These are phyloP conservation scores for Umimayanthus chanpuru DNA, from an alignment of 92 coral and sea anemone species.

Conservation along the genomic window DNA sequence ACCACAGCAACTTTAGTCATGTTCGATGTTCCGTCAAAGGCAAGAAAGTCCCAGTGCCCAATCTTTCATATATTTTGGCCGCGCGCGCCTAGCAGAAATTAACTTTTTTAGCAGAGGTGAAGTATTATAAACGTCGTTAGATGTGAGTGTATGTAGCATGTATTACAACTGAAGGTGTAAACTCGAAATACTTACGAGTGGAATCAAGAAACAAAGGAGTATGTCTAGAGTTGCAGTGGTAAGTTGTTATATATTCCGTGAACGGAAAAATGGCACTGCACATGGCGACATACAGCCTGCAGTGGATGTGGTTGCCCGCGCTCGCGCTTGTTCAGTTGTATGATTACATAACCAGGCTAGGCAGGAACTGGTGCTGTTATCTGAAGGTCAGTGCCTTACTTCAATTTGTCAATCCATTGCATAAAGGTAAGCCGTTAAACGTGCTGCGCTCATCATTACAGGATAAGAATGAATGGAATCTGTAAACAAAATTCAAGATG, in stretches of 20 bases:
- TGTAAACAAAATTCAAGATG: too few species aligned
- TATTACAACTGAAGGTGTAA: too few species aligned
- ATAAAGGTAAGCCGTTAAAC: too few species aligned
- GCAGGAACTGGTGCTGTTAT: neutral
- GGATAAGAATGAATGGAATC: too few species aligned
- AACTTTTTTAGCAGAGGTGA: too few species aligned
- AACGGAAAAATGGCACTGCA: neutral
- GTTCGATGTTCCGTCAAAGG: neutral
- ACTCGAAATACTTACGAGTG: neutral
- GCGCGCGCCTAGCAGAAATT: too few species aligned
- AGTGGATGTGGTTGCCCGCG: too few species aligned
- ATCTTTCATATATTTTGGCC: neutral
- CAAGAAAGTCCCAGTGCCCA: neutral
- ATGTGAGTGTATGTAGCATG: too few species aligned
- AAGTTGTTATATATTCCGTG: neutral
- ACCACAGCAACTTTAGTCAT: neutral
- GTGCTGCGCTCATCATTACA: too few species aligned
- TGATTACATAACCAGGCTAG: neutral
- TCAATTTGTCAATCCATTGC: too few species aligned
- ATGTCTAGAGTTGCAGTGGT: conserved; percentile 15
- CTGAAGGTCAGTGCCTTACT: too few species aligned
- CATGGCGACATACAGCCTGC: rapidly evolving
- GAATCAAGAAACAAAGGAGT: neutral
- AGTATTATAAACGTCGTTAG: too few species aligned
- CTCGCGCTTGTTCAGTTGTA: neutral